phyloP scores from a whole-genome alignment of 1,140 invertebrate species.

The Saccostrea echinata region DNA sequence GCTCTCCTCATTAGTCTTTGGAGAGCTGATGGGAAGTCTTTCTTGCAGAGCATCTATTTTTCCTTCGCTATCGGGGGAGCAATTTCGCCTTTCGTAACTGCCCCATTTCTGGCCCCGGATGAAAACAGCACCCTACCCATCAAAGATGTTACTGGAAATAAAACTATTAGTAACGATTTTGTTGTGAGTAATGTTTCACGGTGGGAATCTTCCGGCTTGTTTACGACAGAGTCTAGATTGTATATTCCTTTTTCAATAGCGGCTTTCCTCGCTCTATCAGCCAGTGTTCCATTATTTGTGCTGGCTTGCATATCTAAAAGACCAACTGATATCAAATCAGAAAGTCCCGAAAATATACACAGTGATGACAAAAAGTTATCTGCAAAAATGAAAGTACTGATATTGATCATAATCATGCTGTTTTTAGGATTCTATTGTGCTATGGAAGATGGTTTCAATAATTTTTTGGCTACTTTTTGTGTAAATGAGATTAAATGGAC shows the following conservation, averaged over 20 bases:
- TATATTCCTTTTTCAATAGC: constrained; percentile 21
- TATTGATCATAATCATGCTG: constrained; percentile 44
- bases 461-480: constrained; percentile 62
- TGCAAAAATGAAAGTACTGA: not conserved
- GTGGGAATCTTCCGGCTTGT: not conserved
- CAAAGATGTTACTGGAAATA: not conserved
- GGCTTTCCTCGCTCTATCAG: not conserved
- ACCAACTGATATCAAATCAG: not conserved
- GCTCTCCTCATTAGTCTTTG: constrained; percentile 80
- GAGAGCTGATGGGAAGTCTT: constrained; percentile 76
- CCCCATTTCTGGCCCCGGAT: constrained; percentile 62
- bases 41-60: constrained; percentile 65
- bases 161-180: not conserved
- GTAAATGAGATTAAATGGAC: constrained; percentile 62
- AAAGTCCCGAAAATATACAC: not conserved
- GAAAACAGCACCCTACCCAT: not conserved
- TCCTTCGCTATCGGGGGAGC: constrained; percentile 65
- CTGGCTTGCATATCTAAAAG: constrained; percentile 5
- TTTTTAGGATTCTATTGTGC: constrained; percentile 59
- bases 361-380: constrained; percentile 23
- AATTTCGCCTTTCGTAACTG: constrained; percentile 62
- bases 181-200: not conserved
- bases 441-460: constrained; percentile 62
- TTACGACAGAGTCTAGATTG: not conserved
- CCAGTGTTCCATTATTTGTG: constrained; percentile 15